Evolutionary conservation across 2,797 vertebrate genomes (phyloP).

Genomic region (Pangasius sanitwongsei): DNA sequence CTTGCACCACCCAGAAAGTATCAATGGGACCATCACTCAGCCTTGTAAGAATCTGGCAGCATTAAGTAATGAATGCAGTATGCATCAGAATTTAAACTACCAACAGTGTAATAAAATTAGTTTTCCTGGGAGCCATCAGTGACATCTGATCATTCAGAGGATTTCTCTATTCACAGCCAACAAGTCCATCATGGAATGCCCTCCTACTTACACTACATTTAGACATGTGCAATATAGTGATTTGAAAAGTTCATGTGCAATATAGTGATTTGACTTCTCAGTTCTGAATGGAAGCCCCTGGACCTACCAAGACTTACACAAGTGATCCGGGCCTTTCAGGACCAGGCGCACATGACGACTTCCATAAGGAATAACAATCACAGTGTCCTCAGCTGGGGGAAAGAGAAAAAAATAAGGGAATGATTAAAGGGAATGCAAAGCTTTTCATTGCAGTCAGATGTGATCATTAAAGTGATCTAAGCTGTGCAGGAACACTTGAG

Average conservation of each 20-base stretch:
- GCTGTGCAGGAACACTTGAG: slow-evolving; percentile 40
- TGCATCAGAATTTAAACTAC: slow-evolving; percentile 11
- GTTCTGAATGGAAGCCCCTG: slow-evolving; percentile 73
- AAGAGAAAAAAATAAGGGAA: slow-evolving; percentile 32
- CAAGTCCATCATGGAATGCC: not conserved
- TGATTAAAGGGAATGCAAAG: slow-evolving; percentile 42
- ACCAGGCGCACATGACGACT: slow-evolving; percentile 90
- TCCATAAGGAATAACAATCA: slow-evolving; percentile 88
- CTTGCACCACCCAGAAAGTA: not conserved
- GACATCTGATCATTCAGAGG: not conserved
- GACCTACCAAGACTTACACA: slow-evolving; percentile 94
- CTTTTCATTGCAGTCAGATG: slow-evolving; percentile 45
- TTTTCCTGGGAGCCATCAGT: not conserved
- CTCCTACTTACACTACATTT: not conserved
- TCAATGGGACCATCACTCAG: not conserved
- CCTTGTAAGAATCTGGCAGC: not conserved
- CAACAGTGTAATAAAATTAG: slow-evolving; percentile 5
- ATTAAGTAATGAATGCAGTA: slow-evolving; percentile 1
- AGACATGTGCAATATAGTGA: not conserved
- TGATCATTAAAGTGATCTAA: slow-evolving; percentile 50
- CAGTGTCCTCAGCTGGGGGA: slow-evolving; percentile 84
- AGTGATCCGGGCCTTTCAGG: slow-evolving; percentile 94
- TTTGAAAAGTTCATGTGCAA: too few species aligned
- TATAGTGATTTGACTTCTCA: not conserved
- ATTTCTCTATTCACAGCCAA: not conserved